Evolutionary conservation across 2,113 vertebrate species (phyloP), one percentile per base, ranked within the genome.

Genomic region (Ardeotis arabs): DNA sequence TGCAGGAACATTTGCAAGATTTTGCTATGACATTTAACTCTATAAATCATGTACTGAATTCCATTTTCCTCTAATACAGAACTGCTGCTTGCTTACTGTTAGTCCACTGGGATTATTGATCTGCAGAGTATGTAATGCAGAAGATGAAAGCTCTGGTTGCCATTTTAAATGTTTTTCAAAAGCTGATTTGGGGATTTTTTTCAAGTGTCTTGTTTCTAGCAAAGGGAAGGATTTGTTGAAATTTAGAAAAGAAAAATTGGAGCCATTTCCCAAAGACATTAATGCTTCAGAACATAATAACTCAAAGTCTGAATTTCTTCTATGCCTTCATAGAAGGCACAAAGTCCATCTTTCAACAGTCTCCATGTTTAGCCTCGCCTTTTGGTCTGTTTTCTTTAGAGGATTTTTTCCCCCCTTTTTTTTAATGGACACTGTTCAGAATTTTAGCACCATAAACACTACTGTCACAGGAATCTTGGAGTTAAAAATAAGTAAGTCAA

Each of bases 61-160:
- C 72, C 56, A 37, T 91, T 89, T 86, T 96, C 53, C 59, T 91
- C 81, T 88, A 56, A 78, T 14, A 23, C 64, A 70, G 67, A 59
- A 37, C 33, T 80, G 39, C 87, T 90, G 94, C 94, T 66, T 89
- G 92, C 79, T 97, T 96, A 93, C 85, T 95, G 87, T 96, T 94
- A 90, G 84, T 97, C 78, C 88, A 77, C 83, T 84, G 89, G 92
- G 76, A 39, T 96, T 96, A 96, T 96, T 90, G 95, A 96, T 97
- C 69, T 82, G 39, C 55, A 92, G 80, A 91, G 39, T 86, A 94
- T 58, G 27, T 75, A 72, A 64, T 68, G 45, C 39, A 79, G 67
- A 92, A 94, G 87, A 97, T 95, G 67, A 97, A 97, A 96, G 93
- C 73, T 85, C 70, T 94, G 17, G 50, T 95, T 96, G 86, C 70